phyloP scores from a whole-genome alignment of 2,113 vertebrate genomes.

The Riparia riparia region DNA sequence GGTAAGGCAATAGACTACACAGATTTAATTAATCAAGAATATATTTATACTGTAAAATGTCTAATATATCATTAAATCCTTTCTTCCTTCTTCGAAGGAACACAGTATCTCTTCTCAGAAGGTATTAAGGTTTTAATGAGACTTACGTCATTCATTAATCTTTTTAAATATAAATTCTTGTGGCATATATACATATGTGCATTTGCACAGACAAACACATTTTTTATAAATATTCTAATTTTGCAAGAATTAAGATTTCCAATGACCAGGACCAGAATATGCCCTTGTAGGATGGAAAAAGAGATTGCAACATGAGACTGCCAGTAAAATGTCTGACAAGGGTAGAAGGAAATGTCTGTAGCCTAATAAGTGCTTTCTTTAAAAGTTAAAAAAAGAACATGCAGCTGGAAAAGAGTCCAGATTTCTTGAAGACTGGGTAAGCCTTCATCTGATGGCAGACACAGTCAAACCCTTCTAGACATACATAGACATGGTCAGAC shows the following conservation, averaged over 20 bases:
- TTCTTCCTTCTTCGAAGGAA: conserved; percentile 7
- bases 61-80: conserved; percentile 52
- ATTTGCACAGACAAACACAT: not conserved
- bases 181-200: not conserved
- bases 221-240: not conserved
- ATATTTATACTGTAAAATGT: conserved; percentile 71
- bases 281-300: not conserved
- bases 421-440: not conserved
- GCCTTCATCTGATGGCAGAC: not conserved
- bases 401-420: not conserved
- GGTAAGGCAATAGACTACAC: conserved; percentile 52
- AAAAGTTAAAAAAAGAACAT: not conserved
- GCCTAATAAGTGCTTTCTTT: not conserved
- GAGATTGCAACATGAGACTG: not conserved
- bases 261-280: not conserved
- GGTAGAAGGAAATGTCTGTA: not conserved
- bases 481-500: not conserved
- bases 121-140: conserved; percentile 10
- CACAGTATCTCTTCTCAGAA: not conserved
- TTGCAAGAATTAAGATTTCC: not conserved
- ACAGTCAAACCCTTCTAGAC: not conserved
- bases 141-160: not conserved
- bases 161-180: not conserved
- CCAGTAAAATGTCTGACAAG: not conserved
- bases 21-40: conserved; percentile 78